Base-by-base conservation (phyloP, 2,113 vertebrate genomes). In the Corydoras sp. region DNA sequence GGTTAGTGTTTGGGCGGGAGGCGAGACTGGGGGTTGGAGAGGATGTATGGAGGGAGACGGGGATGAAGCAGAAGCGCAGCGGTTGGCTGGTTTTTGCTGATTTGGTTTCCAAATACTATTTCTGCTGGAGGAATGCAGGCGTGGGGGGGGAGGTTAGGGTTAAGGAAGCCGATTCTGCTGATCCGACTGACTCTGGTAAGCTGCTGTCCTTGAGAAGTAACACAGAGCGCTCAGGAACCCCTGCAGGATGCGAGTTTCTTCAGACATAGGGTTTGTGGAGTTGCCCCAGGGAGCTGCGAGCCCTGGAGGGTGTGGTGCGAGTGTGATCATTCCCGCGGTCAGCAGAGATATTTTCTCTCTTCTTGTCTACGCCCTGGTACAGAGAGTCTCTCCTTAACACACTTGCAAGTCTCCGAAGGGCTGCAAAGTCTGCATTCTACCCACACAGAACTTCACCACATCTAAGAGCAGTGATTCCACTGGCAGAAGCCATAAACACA, bases 341-440 rank as follows among this genome's bases (percentile, higher is more conserved):
- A 71, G 74, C 75, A 56, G 77, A 73, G 79, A 83, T 80, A 88
- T 80, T 89, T 90, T 89, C 81, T 82, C 82, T 87, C 83, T 80
- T 68, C 79, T 82, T 82, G 88, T 85, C 85, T 80, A 89, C 84
- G 80, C 81, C 78, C 80, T 82, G 76, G 67, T 70, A 82, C 73
- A 78, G 76, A 81, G 79, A 77, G 67, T 80, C 72, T 72, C 68
- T 66, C 53, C 68, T 68, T 74, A 61, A 66, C 68, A 76, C 43
- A 82, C 81, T 78, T 58, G 58, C 49, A 67, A 70, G 54, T 70
- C 76, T 81, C 74, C 58, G 6, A 77, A 55, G 80, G 70, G 63
- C 73, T 73, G 51, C 60, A 30, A 69, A 79, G 63, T 77, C 78
- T 84, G 79, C 54, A 78, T 76, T 83, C 79, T 82, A 82, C 79